These are phyloP conservation scores for Perizoma flavofasciatum DNA, from an alignment of 2,888 invertebrate species.

Conservation along the genomic window DNA sequence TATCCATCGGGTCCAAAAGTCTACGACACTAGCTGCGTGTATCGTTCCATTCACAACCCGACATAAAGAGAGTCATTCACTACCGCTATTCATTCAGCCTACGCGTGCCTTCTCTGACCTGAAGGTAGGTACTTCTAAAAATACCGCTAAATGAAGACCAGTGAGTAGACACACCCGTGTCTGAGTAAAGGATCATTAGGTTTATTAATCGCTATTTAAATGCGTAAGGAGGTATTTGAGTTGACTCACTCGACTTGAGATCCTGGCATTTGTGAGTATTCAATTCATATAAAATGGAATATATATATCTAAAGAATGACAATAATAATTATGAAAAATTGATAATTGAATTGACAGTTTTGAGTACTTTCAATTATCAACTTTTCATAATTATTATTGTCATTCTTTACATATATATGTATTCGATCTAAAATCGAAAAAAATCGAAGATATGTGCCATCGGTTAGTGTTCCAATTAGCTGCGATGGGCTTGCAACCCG, in stretches of 20 bases:
- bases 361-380: no score
- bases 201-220: conserved; percentile 12
- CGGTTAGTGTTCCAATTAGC: no score
- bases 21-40: conserved; percentile 11
- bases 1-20: conserved; percentile 9
- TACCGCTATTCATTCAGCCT: conserved; percentile 30
- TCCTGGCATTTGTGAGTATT: conserved; percentile 10
- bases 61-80: conserved; percentile 44
- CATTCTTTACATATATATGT: no score
- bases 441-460: no score
- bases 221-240: conserved; percentile 8
- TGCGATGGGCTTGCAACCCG: no score
- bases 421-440: no score
- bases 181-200: conserved; percentile 10
- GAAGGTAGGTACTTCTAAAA: conserved; percentile 22
- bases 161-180: conserved; percentile 14
- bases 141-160: conserved; percentile 28
- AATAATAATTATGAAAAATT: no score
- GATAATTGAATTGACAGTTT: no score
- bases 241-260: conserved; percentile 10
- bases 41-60: conserved; percentile 46
- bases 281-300: neutral
- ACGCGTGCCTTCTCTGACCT: conserved; percentile 35
- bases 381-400: no score
- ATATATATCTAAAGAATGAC: no score